Conservation (phyloP, 2,888 invertebrate genomes). For the Laothoe populi region DNA sequence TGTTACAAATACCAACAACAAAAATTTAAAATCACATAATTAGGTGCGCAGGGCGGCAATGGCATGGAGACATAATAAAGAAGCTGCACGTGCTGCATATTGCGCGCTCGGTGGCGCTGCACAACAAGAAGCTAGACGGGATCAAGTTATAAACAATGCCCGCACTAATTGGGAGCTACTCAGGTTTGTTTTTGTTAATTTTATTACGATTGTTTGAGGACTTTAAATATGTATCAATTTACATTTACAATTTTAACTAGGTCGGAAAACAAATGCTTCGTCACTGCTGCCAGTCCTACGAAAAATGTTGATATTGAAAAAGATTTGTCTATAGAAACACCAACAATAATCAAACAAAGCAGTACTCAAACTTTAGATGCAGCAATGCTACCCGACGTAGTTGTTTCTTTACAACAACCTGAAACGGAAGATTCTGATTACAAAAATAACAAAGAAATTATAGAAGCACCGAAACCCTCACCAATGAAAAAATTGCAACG, state of each 20-base stretch:
- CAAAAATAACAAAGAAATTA: slow-evolving; percentile 53
- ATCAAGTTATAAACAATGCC: slow-evolving; percentile 93
- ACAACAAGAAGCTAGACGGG: slow-evolving; percentile 87
- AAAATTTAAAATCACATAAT: neutral
- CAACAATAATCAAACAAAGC: slow-evolving; percentile 49
- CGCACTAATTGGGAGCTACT: slow-evolving; percentile 94
- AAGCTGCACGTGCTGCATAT: slow-evolving; percentile 88
- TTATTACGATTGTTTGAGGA: too few species aligned
- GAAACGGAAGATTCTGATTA: slow-evolving; percentile 65
- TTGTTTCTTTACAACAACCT: slow-evolving; percentile 58
- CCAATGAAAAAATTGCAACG: slow-evolving; percentile 67
- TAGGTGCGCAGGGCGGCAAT: slow-evolving; percentile 89
- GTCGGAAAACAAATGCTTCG: slow-evolving; percentile 87
- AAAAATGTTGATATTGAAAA: slow-evolving; percentile 65
- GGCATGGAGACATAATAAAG: slow-evolving; percentile 92
- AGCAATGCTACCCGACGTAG: slow-evolving; percentile 61
- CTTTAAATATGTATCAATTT: too few species aligned
- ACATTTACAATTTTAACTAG: slow-evolving; percentile 54
- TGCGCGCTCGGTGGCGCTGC: slow-evolving; percentile 85
- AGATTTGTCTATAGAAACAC: slow-evolving; percentile 61
- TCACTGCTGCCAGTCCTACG: slow-evolving; percentile 56
- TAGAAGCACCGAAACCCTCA: slow-evolving; percentile 51
- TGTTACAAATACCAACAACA: neutral
- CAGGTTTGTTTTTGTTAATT: slow-evolving; percentile 51
- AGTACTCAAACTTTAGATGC: slow-evolving; percentile 57